phyloP scores from a whole-genome alignment of 1,140 invertebrate species.

The Ruditapes philippinarum region DNA sequence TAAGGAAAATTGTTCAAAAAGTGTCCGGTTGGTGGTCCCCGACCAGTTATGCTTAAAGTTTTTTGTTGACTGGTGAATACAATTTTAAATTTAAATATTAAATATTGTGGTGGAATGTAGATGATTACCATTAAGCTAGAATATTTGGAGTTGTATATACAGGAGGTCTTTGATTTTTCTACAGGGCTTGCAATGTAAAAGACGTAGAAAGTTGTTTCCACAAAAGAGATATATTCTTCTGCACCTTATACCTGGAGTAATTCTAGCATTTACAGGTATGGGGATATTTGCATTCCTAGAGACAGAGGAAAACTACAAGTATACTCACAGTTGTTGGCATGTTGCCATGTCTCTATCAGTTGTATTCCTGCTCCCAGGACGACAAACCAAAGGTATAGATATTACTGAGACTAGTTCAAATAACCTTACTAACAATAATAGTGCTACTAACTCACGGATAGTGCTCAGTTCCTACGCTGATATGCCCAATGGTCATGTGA shows the following conservation, averaged over 20 bases:
- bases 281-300: slow-evolving; percentile 95
- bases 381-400: slow-evolving; percentile 61
- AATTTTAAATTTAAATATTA: too few species aligned
- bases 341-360: slow-evolving; percentile 92
- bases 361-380: slow-evolving; percentile 91
- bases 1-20: too few species aligned
- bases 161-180: slow-evolving; percentile 59
- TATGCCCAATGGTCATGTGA: slow-evolving; percentile 3
- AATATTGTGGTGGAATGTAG: too few species aligned
- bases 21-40: too few species aligned
- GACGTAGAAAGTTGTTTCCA: slow-evolving; percentile 83
- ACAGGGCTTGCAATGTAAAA: slow-evolving; percentile 86
- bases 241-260: slow-evolving; percentile 92
- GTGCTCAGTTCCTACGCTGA: slow-evolving; percentile 28
- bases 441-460: slow-evolving; percentile 43
- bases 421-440: slow-evolving; percentile 29
- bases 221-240: slow-evolving; percentile 84
- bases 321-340: slow-evolving; percentile 96
- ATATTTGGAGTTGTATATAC: too few species aligned
- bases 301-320: slow-evolving; percentile 91
- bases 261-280: slow-evolving; percentile 92
- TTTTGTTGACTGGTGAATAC: too few species aligned
- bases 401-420: slow-evolving; percentile 5
- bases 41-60: too few species aligned
- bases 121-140: too few species aligned